Conservation (phyloP, 1,140 invertebrate genomes). For the Telenomus remus region DNA sequence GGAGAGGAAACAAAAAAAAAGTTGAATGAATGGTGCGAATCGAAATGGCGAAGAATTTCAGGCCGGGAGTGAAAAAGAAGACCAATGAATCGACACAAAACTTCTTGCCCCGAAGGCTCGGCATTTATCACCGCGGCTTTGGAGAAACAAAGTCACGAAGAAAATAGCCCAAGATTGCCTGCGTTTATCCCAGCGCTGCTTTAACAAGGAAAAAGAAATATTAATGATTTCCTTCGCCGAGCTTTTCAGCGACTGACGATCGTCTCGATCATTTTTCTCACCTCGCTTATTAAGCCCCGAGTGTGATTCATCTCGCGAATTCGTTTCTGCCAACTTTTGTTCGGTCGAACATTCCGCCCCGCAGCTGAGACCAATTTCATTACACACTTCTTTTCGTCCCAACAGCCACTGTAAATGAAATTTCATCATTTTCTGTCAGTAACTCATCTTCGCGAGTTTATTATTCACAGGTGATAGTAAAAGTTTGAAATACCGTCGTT, state of each 20-base stretch:
- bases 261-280: too few relatives aligned
- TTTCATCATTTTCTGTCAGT: too few relatives aligned
- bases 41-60: slow-evolving; percentile 33
- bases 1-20: neutral
- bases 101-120: slow-evolving; percentile 30
- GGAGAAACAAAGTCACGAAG: slow-evolving; percentile 51
- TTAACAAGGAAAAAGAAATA: slow-evolving; percentile 43
- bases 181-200: slow-evolving; percentile 29
- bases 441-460: too few relatives aligned
- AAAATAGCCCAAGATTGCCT: slow-evolving; percentile 39
- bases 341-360: neutral
- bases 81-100: slow-evolving; percentile 39
- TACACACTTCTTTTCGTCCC: too few relatives aligned
- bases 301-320: neutral
- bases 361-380: neutral
- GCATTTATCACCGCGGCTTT: slow-evolving; percentile 42
- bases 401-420: too few relatives aligned
- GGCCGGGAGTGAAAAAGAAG: slow-evolving; percentile 25
- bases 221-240: slow-evolving; percentile 39
- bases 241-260: slow-evolving; percentile 14
- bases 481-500: too few relatives aligned
- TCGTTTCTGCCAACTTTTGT: neutral
- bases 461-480: too few relatives aligned
- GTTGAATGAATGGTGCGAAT: slow-evolving; percentile 29
- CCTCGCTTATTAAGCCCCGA: too few relatives aligned